Conservation (phyloP, 2,888 invertebrate genomes). For the Cinara cedri region DNA sequence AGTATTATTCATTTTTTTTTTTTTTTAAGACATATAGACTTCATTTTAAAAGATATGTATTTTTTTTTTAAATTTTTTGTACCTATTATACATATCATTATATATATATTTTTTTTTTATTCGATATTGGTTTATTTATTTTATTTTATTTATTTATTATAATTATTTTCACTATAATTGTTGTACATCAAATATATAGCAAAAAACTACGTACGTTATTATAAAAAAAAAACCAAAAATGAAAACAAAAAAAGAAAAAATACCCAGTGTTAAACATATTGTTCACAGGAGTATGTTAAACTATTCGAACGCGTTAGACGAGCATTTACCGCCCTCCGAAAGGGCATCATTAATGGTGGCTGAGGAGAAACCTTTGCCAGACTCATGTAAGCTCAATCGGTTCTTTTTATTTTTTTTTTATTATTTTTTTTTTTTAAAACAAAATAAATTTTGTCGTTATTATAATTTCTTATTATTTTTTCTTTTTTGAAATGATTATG, state of each 20-base stretch:
- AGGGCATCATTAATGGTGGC: conserved; percentile 78
- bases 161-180: conserved; percentile 29
- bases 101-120: conserved; percentile 38
- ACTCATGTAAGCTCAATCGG: conserved; percentile 74
- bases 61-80: conserved; percentile 26
- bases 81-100: conserved; percentile 13
- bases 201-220: conserved; percentile 15
- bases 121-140: conserved; percentile 34
- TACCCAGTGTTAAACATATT: conserved; percentile 62
- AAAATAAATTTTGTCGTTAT: conserved; percentile 1
- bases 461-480: conserved; percentile 21
- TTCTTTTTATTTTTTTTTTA: conserved; percentile 23
- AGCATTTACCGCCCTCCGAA: conserved; percentile 73
- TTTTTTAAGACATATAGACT: conserved; percentile 12
- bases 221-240: conserved; percentile 6
- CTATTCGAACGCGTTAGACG: conserved; percentile 92
- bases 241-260: conserved; percentile 59
- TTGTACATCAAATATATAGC: conserved; percentile 29
- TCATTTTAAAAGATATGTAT: conserved; percentile 34
- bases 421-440: conserved; percentile 4
- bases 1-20: conserved; percentile 45
- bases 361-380: conserved; percentile 79
- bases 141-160: too few species aligned
- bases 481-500: background rate
- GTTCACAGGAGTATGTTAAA: conserved; percentile 91